Conservation (phyloP, 1,140 invertebrate genomes). For the Xylocopa sonorina region DNA sequence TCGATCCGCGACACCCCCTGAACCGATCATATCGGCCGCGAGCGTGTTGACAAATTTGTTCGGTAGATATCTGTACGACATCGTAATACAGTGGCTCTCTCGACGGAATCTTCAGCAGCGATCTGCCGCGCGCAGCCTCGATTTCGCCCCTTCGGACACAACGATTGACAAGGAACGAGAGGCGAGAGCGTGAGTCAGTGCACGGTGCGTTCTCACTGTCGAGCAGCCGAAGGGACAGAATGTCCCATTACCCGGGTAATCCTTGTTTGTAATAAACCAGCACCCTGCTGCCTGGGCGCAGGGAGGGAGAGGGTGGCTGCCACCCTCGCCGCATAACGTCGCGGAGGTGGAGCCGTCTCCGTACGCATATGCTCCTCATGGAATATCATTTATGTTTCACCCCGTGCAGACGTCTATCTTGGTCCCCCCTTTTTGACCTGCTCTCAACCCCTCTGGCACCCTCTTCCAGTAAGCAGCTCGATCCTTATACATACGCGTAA, state of each 20-base stretch:
- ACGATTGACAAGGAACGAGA: not conserved
- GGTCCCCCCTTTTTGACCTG: slow-evolving; percentile 54
- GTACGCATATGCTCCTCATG: slow-evolving; percentile 80
- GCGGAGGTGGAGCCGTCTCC: slow-evolving; percentile 70
- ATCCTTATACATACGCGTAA: slow-evolving; percentile 76
- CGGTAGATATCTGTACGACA: slow-evolving; percentile 4
- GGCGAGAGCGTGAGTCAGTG: slow-evolving; percentile 62
- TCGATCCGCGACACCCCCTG: too few relatives aligned
- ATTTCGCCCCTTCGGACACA: slow-evolving; percentile 35
- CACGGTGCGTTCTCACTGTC: slow-evolving; percentile 55
- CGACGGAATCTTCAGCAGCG: slow-evolving; percentile 35
- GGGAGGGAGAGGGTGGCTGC: slow-evolving; percentile 50
- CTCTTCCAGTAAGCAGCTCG: slow-evolving; percentile 51
- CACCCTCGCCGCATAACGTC: slow-evolving; percentile 59
- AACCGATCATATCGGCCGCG: slow-evolving; percentile 20
- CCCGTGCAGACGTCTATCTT: slow-evolving; percentile 69
- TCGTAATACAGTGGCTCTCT: not conserved
- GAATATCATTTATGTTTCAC: slow-evolving; percentile 81
- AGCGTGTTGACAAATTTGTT: slow-evolving; percentile 54
- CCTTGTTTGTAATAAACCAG: slow-evolving; percentile 82
- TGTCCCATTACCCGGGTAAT: slow-evolving; percentile 80
- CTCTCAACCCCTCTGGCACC: slow-evolving; percentile 34
- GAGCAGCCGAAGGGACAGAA: slow-evolving; percentile 72
- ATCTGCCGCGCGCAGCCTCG: slow-evolving; percentile 24
- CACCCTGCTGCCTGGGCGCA: slow-evolving; percentile 77